These are phyloP conservation scores for Strix occidentalis DNA, from an alignment of 2,797 vertebrate genomes.

Conservation along the genomic window DNA sequence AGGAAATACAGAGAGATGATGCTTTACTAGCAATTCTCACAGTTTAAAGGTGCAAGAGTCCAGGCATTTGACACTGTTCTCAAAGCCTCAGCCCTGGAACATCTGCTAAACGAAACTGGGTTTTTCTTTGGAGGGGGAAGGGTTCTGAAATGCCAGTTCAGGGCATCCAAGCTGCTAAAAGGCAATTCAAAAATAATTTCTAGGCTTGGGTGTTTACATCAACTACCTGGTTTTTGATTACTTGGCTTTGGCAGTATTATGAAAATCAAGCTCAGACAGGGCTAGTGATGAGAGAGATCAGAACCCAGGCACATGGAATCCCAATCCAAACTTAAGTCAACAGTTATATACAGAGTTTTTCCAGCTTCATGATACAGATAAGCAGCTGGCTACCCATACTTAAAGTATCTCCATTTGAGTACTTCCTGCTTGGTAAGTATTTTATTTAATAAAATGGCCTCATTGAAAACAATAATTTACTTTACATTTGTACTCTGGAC, in stretches of 20 bases:
- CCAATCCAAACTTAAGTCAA: neutral
- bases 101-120: accelerated
- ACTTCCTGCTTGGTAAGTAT: neutral
- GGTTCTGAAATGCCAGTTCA: neutral
- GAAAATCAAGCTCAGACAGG: neutral
- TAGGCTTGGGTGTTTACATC: neutral
- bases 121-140: neutral
- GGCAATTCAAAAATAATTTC: neutral
- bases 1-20: neutral
- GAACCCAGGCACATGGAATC: neutral
- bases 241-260: neutral
- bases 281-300: neutral
- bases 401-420: neutral
- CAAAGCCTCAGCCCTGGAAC: neutral
- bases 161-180: neutral
- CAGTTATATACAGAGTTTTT: neutral
- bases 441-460: neutral
- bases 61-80: neutral
- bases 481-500: neutral
- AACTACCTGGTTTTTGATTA: neutral
- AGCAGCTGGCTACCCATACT: neutral
- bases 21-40: neutral
- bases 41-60: neutral
- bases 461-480: accelerated
- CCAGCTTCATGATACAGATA: neutral